These are phyloP conservation scores for Epinephelus moara DNA, from an alignment of 2,113 vertebrate genomes.

Conservation along the genomic window DNA sequence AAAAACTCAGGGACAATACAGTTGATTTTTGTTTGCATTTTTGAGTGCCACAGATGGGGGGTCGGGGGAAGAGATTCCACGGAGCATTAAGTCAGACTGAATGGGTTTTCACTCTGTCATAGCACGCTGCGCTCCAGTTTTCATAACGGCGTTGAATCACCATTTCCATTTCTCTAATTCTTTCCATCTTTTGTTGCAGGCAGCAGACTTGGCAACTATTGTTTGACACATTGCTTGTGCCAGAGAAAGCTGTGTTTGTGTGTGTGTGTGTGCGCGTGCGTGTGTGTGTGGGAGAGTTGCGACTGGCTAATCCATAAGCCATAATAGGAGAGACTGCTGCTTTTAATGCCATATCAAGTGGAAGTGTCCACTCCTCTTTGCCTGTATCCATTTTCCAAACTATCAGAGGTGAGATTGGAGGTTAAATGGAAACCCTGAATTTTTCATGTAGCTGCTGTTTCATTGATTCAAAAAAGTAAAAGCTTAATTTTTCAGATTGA, in stretches of 20 bases:
- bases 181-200: conserved; percentile 65
- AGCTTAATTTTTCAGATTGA: conserved; percentile 5
- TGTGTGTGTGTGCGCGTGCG: conserved; percentile 13
- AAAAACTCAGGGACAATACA: conserved; percentile 36
- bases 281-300: conserved; percentile 12
- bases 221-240: conserved; percentile 61
- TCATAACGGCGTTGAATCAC: conserved; percentile 66
- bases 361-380: conserved; percentile 45
- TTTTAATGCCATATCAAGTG: conserved; percentile 51
- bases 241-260: conserved; percentile 44
- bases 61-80: conserved; percentile 32
- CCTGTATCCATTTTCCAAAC: conserved; percentile 23
- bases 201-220: conserved; percentile 66
- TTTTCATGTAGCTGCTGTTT: conserved; percentile 4
- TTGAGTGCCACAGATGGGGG: conserved; percentile 33
- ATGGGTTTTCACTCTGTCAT: conserved; percentile 57
- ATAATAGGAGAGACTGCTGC: conserved; percentile 42
- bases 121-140: conserved; percentile 47
- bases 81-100: conserved; percentile 58
- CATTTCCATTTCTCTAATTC: conserved; percentile 72
- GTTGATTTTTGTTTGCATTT: conserved; percentile 53
- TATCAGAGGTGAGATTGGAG: conserved; percentile 28
- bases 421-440: conserved; percentile 12
- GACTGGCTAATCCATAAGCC: conserved; percentile 64
- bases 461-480: neutral